Conservation (phyloP, 2,113 vertebrate genomes). For the Lophochroa leadbeateri region DNA sequence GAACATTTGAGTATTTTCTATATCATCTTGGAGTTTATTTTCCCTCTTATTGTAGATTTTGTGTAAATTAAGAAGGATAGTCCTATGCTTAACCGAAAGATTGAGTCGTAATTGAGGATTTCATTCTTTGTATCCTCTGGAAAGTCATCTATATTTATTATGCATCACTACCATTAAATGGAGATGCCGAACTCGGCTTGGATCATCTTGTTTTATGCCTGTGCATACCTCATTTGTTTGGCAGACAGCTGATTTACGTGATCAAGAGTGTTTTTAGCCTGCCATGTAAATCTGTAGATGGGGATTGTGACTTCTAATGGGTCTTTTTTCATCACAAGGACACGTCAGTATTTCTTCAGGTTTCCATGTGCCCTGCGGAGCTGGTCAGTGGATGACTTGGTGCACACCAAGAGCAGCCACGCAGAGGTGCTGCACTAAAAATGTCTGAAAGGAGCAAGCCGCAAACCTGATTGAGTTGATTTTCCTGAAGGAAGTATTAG, state of each 20-base stretch:
- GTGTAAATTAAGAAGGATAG: neutral
- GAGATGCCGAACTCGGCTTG: neutral
- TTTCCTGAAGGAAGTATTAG: neutral
- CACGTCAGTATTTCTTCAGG: neutral
- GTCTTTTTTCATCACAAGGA: neutral
- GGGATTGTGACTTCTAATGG: neutral
- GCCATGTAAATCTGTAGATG: neutral
- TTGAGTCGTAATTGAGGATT: neutral
- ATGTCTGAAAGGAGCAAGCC: neutral
- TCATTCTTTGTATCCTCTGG: neutral
- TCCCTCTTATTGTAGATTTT: neutral
- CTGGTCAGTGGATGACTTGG: neutral
- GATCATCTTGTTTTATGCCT: neutral
- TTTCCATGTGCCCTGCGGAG: rapidly evolving
- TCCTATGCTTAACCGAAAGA: rapidly evolving
- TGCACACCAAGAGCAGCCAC: neutral
- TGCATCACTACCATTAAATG: neutral
- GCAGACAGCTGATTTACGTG: neutral
- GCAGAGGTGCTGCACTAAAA: neutral
- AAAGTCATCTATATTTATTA: neutral
- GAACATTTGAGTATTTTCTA: neutral
- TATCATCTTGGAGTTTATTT: neutral
- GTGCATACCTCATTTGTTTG: neutral
- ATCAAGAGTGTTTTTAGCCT: neutral
- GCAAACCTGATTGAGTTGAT: neutral